These are phyloP conservation scores for Dipus sagitta DNA, from an alignment of 2,797 vertebrate genomes.

Conservation along the genomic window DNA sequence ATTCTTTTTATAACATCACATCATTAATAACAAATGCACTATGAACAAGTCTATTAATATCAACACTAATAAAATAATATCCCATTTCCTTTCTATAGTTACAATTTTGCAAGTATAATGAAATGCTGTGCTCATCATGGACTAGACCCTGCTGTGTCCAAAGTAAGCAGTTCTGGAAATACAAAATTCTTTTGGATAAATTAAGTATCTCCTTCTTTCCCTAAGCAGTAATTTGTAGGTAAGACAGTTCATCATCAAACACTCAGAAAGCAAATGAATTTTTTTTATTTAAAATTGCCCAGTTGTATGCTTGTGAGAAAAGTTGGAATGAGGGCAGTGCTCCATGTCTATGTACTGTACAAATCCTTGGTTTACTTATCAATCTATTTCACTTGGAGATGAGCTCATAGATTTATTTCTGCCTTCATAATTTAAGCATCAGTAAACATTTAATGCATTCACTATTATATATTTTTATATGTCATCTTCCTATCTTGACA, in stretches of 20 bases:
- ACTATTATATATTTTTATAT: not conserved
- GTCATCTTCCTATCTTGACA: not conserved
- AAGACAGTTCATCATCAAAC: not conserved
- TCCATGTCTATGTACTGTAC: not conserved
- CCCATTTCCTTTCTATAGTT: conserved; percentile 68
- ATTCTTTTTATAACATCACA: conserved; percentile 81
- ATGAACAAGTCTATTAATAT: conserved; percentile 83
- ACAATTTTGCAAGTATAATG: conserved; percentile 69
- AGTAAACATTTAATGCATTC: not conserved
- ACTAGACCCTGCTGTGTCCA: conserved; percentile 61
- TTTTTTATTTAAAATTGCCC: not conserved
- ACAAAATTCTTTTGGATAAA: conserved; percentile 47
- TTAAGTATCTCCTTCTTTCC: conserved; percentile 43
- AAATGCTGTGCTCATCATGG: conserved; percentile 55
- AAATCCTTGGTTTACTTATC: not conserved
- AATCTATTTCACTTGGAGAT: not conserved
- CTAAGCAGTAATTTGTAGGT: conserved; percentile 2
- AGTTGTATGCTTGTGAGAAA: not conserved
- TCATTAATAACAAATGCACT: conserved; percentile 80
- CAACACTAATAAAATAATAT: conserved; percentile 82
- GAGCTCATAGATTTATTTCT: not conserved
- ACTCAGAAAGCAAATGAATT: not conserved
- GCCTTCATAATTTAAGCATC: not conserved
- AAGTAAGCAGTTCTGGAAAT: conserved; percentile 50
- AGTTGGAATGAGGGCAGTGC: not conserved